Evolutionary conservation across 1,140 invertebrate genomes (phyloP).

Genomic region (Brachionus paranguensis): DNA sequence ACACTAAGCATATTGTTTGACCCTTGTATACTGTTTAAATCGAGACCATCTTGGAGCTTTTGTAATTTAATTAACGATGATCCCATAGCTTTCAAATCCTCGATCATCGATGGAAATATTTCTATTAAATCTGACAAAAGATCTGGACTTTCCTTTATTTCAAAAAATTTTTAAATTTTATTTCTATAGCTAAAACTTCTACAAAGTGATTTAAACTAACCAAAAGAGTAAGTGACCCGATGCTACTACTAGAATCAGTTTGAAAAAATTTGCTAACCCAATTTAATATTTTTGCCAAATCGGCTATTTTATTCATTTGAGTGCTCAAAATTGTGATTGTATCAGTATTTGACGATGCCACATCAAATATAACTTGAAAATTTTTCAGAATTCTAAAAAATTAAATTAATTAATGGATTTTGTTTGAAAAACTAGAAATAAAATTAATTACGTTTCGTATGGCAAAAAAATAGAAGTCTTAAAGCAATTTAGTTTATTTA

Average conservation of each 20-base stretch:
- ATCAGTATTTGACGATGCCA: background rate
- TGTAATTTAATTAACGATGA: background rate
- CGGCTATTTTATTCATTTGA: background rate
- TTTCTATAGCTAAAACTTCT: background rate
- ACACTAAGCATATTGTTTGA: constrained; percentile 23
- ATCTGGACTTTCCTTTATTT: constrained; percentile 3
- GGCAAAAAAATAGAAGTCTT: constrained; percentile 24
- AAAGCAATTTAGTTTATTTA: constrained; percentile 26
- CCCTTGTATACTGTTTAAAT: background rate
- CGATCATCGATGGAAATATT: background rate
- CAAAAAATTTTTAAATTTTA: background rate
- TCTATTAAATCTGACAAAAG: background rate
- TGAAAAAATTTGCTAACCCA: constrained; percentile 27
- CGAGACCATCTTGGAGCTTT: background rate
- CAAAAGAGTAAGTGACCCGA: constrained; percentile 21
- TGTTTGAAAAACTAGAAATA: background rate
- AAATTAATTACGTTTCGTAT: background rate
- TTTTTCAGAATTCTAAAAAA: constrained; percentile 4
- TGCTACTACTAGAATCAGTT: constrained; percentile 34
- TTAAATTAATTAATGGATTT: background rate
- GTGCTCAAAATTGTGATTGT: constrained; percentile 3
- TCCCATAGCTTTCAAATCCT: background rate
- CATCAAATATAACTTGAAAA: constrained; percentile 2
- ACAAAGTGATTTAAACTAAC: background rate
- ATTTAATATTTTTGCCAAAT: background rate